A percentile compares a stretch with the other conserved stretches of the same genome.
These are phyloP conservation scores for Zaprionus inermis DNA, from an alignment of 1,140 invertebrate genomes.

Conservation along the genomic window DNA sequence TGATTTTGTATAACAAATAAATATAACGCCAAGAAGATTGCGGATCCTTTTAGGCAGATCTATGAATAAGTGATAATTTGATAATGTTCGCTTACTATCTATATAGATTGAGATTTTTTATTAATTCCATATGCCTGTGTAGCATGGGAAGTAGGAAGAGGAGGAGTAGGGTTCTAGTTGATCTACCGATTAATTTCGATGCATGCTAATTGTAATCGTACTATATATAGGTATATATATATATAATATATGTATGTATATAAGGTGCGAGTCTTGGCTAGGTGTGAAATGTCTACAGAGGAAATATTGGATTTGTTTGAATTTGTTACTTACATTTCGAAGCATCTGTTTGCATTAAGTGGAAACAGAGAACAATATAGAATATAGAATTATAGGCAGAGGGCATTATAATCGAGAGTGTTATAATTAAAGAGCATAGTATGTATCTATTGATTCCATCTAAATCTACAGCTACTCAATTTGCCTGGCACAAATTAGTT, in stretches of 20 bases:
- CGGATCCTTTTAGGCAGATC: background rate
- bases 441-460: background rate
- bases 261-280: constrained; percentile 4
- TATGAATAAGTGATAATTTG: constrained; percentile 32
- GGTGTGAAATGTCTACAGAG: constrained; percentile 21
- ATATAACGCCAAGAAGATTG: constrained; percentile 20
- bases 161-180: constrained; percentile 2
- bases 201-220: constrained; percentile 28
- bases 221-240: background rate
- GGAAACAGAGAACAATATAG: constrained; percentile 64
- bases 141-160: background rate
- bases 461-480: background rate
- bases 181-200: constrained; percentile 31
- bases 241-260: background rate
- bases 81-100: constrained; percentile 7
- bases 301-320: constrained; percentile 17
- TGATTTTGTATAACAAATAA: constrained; percentile 26
- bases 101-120: background rate
- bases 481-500: background rate
- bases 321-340: constrained; percentile 75
- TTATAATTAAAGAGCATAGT: background rate
- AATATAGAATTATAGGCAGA: background rate
- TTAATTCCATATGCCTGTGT: background rate
- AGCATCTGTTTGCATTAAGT: constrained; percentile 78
- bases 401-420: background rate